These are phyloP conservation scores for Pocillopora verrucosa DNA, from an alignment of 64 coral and sea anemone species.

Conservation along the genomic window DNA sequence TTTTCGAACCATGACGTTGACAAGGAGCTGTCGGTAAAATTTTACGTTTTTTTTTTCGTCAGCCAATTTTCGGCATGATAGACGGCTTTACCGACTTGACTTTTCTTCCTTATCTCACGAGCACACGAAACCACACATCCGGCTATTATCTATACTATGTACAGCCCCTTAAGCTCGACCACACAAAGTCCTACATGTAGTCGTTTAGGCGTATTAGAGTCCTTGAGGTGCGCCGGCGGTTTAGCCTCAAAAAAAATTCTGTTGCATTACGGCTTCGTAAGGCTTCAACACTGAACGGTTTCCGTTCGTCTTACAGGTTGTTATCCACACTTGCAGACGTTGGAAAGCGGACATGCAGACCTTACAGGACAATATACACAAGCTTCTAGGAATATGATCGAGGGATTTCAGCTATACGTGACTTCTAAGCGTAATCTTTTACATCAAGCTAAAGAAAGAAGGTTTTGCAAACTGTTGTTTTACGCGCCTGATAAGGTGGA, in stretches of 20 bases:
- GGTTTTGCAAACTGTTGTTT: not conserved
- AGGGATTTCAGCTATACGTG: constrained; percentile 69
- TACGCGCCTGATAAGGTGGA: not conserved
- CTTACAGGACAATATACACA: constrained; percentile 87
- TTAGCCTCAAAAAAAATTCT: not conserved
- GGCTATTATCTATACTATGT: not conserved
- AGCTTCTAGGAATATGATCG: constrained; percentile 78
- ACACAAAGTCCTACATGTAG: not conserved
- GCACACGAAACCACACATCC: not conserved
- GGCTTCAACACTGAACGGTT: not conserved
- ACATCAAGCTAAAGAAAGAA: not conserved
- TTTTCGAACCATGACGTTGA: not conserved
- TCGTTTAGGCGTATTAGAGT: not conserved
- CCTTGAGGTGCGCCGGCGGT: not conserved
- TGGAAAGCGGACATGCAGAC: constrained; percentile 84
- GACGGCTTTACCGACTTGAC: not conserved
- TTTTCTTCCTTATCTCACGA: constrained; percentile 11
- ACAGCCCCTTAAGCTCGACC: not conserved
- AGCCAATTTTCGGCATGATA: not conserved
- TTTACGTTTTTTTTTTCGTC: not conserved
- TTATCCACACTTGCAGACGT: constrained; percentile 63
- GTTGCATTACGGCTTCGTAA: not conserved
- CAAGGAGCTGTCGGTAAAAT: not conserved
- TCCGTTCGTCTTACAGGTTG: constrained; percentile 50
- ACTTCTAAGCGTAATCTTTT: constrained; percentile 1